These are phyloP conservation scores for Holothuria glaberrima DNA, from an alignment of 35 echinoderm and acorn worm genomes.

Conservation along the genomic window DNA sequence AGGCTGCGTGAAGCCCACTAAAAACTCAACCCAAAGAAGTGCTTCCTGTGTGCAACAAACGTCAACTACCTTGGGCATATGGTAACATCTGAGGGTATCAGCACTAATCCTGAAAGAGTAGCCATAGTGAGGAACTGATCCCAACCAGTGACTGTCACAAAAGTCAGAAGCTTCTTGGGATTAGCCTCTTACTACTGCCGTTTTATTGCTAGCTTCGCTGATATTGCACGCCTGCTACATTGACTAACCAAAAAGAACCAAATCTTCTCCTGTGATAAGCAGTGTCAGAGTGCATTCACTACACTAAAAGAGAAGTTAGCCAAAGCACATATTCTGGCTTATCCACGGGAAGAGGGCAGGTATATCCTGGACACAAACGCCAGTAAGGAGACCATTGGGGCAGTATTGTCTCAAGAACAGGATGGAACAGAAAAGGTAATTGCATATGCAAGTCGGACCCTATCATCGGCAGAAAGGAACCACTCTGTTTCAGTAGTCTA, in stretches of 20 bases:
- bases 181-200: conserved; percentile 60
- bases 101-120: conserved; percentile 28
- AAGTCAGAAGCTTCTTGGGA: conserved; percentile 63
- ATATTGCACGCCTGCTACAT: conserved; percentile 61
- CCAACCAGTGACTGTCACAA: neutral
- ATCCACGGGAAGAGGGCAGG: neutral
- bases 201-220: conserved; percentile 64
- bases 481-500: conserved; percentile 64
- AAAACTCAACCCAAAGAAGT: conserved; percentile 67
- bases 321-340: too few species aligned
- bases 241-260: too few species aligned
- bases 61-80: too few species aligned
- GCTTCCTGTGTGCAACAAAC: neutral
- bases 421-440: too few species aligned
- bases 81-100: too few species aligned
- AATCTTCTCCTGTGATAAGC: conserved; percentile 34
- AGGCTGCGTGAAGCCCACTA: conserved; percentile 25
- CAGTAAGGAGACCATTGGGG: conserved; percentile 42
- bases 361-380: conserved; percentile 79
- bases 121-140: neutral
- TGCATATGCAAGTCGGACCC: too few species aligned
- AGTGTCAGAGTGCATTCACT: conserved; percentile 39
- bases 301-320: too few species aligned
- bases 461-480: conserved; percentile 57
- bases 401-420: too few species aligned